These are phyloP conservation scores for Procambarus virginalis DNA, from an alignment of 1,140 invertebrate genomes.

Conservation along the genomic window DNA sequence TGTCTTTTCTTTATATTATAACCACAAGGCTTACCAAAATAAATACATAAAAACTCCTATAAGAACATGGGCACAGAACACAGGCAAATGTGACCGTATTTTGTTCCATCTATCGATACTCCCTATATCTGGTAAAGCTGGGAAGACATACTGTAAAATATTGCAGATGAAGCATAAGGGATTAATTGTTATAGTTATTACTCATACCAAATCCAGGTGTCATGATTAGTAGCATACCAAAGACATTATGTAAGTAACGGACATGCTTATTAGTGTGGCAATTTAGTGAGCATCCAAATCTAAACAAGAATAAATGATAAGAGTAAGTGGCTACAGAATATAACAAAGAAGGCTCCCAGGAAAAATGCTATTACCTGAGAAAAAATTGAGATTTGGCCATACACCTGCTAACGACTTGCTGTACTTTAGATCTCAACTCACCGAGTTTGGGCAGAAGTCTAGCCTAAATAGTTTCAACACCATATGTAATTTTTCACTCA, in stretches of 20 bases:
- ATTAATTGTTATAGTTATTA: conserved; percentile 17
- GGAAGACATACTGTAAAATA: conserved; percentile 51
- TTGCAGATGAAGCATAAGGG: conserved; percentile 30
- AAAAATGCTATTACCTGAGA: conserved; percentile 38
- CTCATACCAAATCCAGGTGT: conserved; percentile 43
- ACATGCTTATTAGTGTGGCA: conserved; percentile 33
- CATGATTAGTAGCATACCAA: conserved; percentile 34
- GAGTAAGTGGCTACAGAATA: conserved; percentile 37
- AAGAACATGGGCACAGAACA: conserved; percentile 34
- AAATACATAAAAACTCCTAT: conserved; percentile 3
- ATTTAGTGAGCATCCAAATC: conserved; percentile 34
- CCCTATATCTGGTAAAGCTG: conserved; percentile 58
- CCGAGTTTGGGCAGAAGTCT: background rate
- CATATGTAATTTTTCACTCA: background rate
- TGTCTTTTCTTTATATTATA: background rate
- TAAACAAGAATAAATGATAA: conserved; percentile 5
- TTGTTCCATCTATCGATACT: conserved; percentile 12
- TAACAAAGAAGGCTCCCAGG: conserved; percentile 32
- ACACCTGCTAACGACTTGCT: conserved; percentile 29
- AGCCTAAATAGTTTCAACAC: background rate
- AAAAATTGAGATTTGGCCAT: conserved; percentile 17
- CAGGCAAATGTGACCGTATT: background rate
- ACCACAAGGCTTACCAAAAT: background rate
- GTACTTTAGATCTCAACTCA: background rate
- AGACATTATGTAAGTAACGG: conserved; percentile 19